phyloP scores from a whole-genome alignment of 1,140 invertebrate species.

The Neodiprion virginianus region DNA sequence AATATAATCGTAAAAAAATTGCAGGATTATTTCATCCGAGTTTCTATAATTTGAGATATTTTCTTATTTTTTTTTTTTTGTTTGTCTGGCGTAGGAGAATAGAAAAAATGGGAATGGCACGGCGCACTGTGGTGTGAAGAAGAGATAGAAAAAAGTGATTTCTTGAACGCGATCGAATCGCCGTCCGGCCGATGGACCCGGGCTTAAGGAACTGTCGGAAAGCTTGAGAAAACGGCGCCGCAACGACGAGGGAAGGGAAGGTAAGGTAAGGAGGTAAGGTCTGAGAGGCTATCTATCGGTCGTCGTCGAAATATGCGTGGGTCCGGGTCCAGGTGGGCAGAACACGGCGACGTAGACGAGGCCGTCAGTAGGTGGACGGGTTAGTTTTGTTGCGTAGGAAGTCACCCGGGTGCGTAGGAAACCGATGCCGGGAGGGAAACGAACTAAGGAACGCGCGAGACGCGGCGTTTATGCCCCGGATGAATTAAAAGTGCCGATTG shows the following conservation, averaged over 20 bases:
- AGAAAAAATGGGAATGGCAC: conserved; percentile 29
- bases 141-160: background rate
- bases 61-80: no score
- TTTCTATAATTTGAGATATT: no score
- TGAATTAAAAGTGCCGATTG: background rate
- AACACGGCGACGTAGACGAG: background rate
- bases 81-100: conserved; percentile 21
- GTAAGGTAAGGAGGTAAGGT: no score
- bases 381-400: background rate
- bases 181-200: background rate
- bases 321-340: background rate
- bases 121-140: conserved; percentile 24
- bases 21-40: no score
- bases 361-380: conserved; percentile 3
- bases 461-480: background rate
- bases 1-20: no score
- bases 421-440: background rate
- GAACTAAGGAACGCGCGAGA: no score
- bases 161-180: background rate
- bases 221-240: background rate
- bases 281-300: no score
- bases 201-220: background rate
- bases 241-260: no score
- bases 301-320: background rate
- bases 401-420: background rate